Percentiles rank a stretch among this genome's conserved stretches.
These are phyloP conservation scores for Babyrousa celebensis DNA, from an alignment of 2,797 vertebrate species.

Conservation along the genomic window DNA sequence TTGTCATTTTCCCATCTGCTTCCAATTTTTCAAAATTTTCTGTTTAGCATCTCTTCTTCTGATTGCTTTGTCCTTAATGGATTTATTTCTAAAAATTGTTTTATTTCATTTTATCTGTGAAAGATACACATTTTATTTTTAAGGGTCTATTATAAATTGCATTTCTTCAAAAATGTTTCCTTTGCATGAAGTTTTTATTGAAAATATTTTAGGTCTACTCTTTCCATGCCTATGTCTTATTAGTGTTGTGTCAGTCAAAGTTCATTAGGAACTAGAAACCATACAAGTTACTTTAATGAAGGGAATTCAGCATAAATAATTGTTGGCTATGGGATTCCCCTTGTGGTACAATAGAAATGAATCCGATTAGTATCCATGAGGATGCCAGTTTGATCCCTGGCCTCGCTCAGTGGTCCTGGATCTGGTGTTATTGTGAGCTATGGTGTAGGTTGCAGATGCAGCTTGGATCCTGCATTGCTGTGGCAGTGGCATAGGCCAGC, in stretches of 20 bases:
- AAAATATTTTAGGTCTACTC: neutral
- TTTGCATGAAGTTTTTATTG: neutral
- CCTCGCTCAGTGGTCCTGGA: too few relatives aligned
- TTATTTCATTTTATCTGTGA: conserved; percentile 24
- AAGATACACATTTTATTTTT: neutral
- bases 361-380: too few relatives aligned
- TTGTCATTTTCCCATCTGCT: conserved; percentile 37
- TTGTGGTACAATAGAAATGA: too few relatives aligned
- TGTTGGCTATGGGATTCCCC: neutral
- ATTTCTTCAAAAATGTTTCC: neutral
- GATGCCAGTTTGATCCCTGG: too few relatives aligned
- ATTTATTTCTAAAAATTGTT: neutral
- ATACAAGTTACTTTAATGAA: conserved; percentile 4
- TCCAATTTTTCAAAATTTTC: conserved; percentile 21
- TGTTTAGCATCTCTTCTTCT: neutral
- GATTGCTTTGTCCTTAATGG: neutral
- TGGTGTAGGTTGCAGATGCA: too few relatives aligned
- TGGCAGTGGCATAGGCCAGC: too few relatives aligned
- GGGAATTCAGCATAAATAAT: neutral
- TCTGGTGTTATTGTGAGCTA: too few relatives aligned
- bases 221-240: neutral
- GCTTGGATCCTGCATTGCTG: too few relatives aligned
- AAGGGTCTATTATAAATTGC: neutral
- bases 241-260: neutral
- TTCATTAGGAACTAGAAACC: neutral